These are phyloP conservation scores for Paraplagusia blochii DNA, from an alignment of 2,113 vertebrate genomes.

Conservation along the genomic window DNA sequence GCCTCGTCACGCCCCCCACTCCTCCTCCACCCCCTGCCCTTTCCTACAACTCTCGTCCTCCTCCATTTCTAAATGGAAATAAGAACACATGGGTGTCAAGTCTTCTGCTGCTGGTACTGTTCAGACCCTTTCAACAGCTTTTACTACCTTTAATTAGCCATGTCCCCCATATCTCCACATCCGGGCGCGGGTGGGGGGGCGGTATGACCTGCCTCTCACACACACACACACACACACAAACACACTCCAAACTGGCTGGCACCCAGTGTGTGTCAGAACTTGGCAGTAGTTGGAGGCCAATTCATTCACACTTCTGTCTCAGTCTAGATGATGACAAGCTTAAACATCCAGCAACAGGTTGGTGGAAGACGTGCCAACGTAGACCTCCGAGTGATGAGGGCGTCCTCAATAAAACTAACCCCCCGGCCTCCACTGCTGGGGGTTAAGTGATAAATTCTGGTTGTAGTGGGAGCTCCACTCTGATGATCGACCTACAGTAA, in stretches of 20 bases:
- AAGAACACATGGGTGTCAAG: constrained; percentile 66
- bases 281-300: constrained; percentile 24
- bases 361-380: constrained; percentile 36
- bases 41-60: too few relatives aligned
- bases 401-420: constrained; percentile 34
- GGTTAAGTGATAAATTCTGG: too few relatives aligned
- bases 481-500: too few relatives aligned
- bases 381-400: constrained; percentile 31
- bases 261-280: constrained; percentile 44
- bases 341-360: constrained; percentile 58
- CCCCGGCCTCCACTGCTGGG: background rate
- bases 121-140: constrained; percentile 69
- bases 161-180: constrained; percentile 45
- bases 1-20: constrained; percentile 63
- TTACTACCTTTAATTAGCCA: constrained; percentile 66
- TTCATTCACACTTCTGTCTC: constrained; percentile 50
- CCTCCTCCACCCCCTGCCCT: constrained; percentile 6
- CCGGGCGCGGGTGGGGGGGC: constrained; percentile 11
- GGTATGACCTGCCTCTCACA: constrained; percentile 24
- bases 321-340: constrained; percentile 31
- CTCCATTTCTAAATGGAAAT: constrained; percentile 42
- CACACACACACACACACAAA: constrained; percentile 19
- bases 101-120: constrained; percentile 53
- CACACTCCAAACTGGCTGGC: constrained; percentile 44
- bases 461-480: too few relatives aligned